Percentiles rank a stretch among this genome's conserved stretches.
Evolutionary conservation across 30 jellyfish, hydroid and myxozoan genomes (phyloP).

Genomic region (Aurelia aurita complex sp. Pacific): DNA sequence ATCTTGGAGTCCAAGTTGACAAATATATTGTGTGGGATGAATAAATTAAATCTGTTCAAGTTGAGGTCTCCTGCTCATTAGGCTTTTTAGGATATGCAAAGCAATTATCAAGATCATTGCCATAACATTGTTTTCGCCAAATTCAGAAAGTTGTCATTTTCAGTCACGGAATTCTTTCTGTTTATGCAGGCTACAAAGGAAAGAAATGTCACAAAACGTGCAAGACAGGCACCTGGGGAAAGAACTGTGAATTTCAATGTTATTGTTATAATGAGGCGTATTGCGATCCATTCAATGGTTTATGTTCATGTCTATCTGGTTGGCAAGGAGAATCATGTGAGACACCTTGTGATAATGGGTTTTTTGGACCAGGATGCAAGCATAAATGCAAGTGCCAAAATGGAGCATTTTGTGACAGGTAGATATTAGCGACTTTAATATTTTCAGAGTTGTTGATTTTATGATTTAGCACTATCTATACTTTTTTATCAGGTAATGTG

Average conservation of each 20-base stretch:
- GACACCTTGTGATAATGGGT: conserved; percentile 50
- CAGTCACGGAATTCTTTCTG: neutral
- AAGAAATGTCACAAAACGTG: conserved; percentile 72
- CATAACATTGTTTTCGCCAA: neutral
- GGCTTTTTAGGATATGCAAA: too few species aligned
- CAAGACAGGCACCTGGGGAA: conserved; percentile 84
- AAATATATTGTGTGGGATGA: neutral
- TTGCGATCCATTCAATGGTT: conserved; percentile 82
- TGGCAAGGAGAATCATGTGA: conserved; percentile 81
- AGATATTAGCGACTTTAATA: neutral
- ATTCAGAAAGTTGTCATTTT: neutral
- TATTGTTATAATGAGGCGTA: conserved; percentile 68
- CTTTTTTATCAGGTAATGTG: too few species aligned
- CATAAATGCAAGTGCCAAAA: conserved; percentile 74
- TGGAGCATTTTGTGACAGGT: conserved; percentile 81
- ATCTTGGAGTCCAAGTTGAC: too few species aligned
- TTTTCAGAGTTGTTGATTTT: neutral
- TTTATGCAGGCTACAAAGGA: conserved; percentile 59
- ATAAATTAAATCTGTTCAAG: too few species aligned
- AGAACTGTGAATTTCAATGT: conserved; percentile 75
- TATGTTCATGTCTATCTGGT: conserved; percentile 84
- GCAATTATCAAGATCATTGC: too few species aligned
- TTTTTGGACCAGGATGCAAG: conserved; percentile 83
- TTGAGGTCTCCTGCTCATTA: too few species aligned
- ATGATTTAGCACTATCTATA: too few species aligned